These are phyloP conservation scores for Cistogaster globosa DNA, from an alignment of 2,888 invertebrate species.

Conservation along the genomic window DNA sequence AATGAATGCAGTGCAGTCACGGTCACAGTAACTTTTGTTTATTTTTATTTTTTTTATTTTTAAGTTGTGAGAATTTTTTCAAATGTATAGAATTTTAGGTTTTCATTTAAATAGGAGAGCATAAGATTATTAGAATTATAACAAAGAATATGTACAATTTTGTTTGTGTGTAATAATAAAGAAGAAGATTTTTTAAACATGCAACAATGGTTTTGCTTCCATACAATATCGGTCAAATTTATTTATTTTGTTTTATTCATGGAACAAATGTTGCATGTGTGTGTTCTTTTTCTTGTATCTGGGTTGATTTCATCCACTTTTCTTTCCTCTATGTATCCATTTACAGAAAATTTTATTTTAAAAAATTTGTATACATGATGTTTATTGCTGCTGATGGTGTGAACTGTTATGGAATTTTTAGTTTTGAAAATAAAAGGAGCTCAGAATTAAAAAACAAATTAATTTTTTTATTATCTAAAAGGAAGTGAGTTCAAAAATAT, in stretches of 20 bases:
- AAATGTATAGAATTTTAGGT: conserved; percentile 28
- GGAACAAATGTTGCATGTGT: too few species aligned
- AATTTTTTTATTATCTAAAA: not conserved
- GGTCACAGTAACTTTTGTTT: too few species aligned
- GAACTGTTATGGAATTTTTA: conserved; percentile 33
- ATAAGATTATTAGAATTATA: conserved; percentile 20
- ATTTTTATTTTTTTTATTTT: not conserved
- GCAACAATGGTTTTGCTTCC: not conserved
- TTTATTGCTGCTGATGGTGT: not conserved
- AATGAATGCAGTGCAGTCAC: not conserved
- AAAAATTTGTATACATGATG: not conserved
- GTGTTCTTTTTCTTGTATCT: too few species aligned
- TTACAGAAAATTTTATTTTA: too few species aligned
- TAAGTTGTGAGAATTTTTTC: not conserved
- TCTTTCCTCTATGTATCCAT: not conserved
- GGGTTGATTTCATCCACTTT: too few species aligned
- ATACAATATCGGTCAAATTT: too few species aligned
- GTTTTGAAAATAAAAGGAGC: conserved; percentile 15
- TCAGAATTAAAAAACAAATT: conserved; percentile 12
- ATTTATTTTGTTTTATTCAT: too few species aligned
- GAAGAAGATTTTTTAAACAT: not conserved
- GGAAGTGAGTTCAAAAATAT: not conserved
- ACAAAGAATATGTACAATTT: not conserved
- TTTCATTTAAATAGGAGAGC: conserved; percentile 21
- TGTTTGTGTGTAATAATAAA: not conserved